Evolutionary conservation across 2,797 vertebrate genomes (phyloP).

Genomic region (Sebastes cheni): DNA sequence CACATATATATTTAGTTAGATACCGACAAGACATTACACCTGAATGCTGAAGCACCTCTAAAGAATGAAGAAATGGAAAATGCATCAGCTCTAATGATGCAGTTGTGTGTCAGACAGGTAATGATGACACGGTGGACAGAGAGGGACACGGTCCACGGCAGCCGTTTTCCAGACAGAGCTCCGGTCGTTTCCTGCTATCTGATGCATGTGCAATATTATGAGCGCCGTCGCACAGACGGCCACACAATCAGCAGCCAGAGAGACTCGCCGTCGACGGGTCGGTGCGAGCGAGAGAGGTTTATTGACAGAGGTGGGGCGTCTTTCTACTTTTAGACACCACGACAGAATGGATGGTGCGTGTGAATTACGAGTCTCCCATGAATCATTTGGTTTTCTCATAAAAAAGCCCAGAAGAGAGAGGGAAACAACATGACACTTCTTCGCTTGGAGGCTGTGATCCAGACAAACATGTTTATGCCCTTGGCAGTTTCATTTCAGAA

Average conservation of each 20-base stretch:
- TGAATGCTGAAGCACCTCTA: neutral
- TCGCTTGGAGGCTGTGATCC: slow-evolving; percentile 51
- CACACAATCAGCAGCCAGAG: slow-evolving; percentile 24
- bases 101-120: slow-evolving; percentile 43
- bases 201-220: slow-evolving; percentile 57
- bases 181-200: slow-evolving; percentile 32
- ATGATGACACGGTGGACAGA: slow-evolving; percentile 48
- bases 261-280: slow-evolving; percentile 18
- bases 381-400: slow-evolving; percentile 77
- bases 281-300: slow-evolving; percentile 52
- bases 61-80: slow-evolving; percentile 20
- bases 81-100: slow-evolving; percentile 35
- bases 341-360: slow-evolving; percentile 57
- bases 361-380: slow-evolving; percentile 71
- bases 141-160: slow-evolving; percentile 24
- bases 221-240: slow-evolving; percentile 21
- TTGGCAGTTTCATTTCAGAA: slow-evolving; percentile 65
- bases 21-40: slow-evolving; percentile 1
- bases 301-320: slow-evolving; percentile 62
- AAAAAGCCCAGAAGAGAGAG: slow-evolving; percentile 54
- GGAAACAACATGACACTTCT: slow-evolving; percentile 63
- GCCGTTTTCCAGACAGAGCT: slow-evolving; percentile 35
- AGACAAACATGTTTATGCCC: slow-evolving; percentile 77
- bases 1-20: neutral
- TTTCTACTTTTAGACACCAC: slow-evolving; percentile 72